These are phyloP conservation scores for Bubo bubo DNA, from an alignment of 2,113 vertebrate genomes.

Conservation along the genomic window DNA sequence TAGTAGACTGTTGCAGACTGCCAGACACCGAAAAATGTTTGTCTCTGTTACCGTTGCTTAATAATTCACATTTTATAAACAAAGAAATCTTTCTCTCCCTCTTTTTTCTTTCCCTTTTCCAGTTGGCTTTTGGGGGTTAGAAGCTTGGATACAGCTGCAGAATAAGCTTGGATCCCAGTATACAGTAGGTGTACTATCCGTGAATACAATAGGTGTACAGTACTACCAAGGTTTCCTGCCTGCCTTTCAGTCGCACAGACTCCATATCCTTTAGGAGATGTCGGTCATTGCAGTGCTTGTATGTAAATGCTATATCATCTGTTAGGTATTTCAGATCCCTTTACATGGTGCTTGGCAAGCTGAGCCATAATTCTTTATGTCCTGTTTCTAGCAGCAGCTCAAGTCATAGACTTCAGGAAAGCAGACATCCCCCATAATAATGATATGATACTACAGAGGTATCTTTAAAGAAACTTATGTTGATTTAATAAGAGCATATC, in stretches of 20 bases:
- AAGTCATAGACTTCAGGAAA: not conserved
- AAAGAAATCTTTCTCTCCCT: constrained; percentile 61
- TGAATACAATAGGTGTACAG: constrained; percentile 47
- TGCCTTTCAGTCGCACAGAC: not conserved
- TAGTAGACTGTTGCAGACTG: constrained; percentile 34
- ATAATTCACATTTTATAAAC: constrained; percentile 65
- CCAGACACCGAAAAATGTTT: constrained; percentile 61
- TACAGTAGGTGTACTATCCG: constrained; percentile 39
- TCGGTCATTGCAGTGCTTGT: not conserved
- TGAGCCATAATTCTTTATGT: not conserved
- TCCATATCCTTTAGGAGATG: not conserved
- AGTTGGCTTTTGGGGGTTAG: constrained; percentile 17
- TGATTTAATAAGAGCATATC: not conserved
- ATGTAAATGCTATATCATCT: not conserved
- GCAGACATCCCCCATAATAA: not conserved
- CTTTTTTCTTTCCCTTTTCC: not conserved
- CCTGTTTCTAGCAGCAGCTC: not conserved
- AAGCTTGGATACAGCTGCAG: constrained; percentile 42
- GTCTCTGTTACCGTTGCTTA: constrained; percentile 42
- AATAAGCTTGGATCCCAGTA: constrained; percentile 26
- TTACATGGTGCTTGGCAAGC: not conserved
- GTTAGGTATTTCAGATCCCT: not conserved
- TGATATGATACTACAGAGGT: not conserved
- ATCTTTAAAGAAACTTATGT: not conserved
- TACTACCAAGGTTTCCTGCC: constrained; percentile 5